A percentile compares a stretch with the other conserved stretches of the same genome.
Conservation (phyloP, 1,140 invertebrate genomes). For the Listronotus oregonensis region DNA sequence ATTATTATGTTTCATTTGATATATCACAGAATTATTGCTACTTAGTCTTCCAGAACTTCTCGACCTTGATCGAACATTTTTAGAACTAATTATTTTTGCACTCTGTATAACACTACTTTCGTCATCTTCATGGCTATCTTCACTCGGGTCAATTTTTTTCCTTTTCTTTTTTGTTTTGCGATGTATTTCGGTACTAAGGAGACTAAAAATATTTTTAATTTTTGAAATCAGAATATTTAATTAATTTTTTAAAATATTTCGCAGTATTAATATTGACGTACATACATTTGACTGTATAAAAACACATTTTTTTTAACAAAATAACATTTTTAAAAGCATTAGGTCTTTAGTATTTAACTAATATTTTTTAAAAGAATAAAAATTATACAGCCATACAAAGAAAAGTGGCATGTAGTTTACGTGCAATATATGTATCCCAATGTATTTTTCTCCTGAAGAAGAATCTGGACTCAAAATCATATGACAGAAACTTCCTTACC, state of each 20-base stretch:
- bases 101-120: constrained; percentile 40
- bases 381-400: too few relatives aligned
- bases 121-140: constrained; percentile 45
- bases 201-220: background rate
- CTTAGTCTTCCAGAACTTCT: constrained; percentile 28
- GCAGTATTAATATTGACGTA: too few relatives aligned
- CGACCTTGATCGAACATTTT: constrained; percentile 16
- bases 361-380: too few relatives aligned
- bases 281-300: background rate
- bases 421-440: too few relatives aligned
- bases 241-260: too few relatives aligned
- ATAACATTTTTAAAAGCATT: too few relatives aligned
- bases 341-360: too few relatives aligned
- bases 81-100: constrained; percentile 19
- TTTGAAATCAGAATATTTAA: too few relatives aligned
- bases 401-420: too few relatives aligned
- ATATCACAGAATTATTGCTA: constrained; percentile 27
- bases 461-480: too few relatives aligned
- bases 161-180: constrained; percentile 24
- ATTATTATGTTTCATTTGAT: constrained; percentile 12
- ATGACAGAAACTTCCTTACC: too few relatives aligned
- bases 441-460: too few relatives aligned
- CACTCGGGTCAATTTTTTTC: constrained; percentile 27
- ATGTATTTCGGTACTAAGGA: constrained; percentile 13
- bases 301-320: background rate